A percentile compares a stretch with the other conserved stretches of the same genome.
Evolutionary conservation across 2,797 vertebrate genomes (phyloP).

Genomic region (Prunella strophiata): DNA sequence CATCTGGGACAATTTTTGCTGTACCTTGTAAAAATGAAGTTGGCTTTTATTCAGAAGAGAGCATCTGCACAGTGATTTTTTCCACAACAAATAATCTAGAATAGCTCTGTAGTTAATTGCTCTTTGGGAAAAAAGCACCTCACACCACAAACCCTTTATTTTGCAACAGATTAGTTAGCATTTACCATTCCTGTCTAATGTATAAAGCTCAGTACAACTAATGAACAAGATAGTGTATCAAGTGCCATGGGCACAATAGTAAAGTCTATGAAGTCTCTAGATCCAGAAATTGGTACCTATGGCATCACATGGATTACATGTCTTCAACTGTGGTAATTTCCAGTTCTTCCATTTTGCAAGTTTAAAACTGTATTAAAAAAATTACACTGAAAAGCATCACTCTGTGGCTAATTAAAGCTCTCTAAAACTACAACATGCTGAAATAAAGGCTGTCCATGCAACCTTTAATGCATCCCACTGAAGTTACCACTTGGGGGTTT

Average conservation of each 20-base stretch:
- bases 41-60: neutral
- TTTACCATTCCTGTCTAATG: neutral
- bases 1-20: neutral
- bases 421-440: neutral
- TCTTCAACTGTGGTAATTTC: neutral
- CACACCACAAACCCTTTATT: neutral
- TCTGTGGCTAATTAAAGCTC: neutral
- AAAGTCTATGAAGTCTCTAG: neutral
- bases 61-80: neutral
- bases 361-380: neutral
- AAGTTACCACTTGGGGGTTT: accelerated
- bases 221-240: neutral
- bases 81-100: neutral
- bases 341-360: neutral
- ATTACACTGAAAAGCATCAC: neutral
- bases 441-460: neutral
- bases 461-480: neutral
- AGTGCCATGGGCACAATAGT: neutral
- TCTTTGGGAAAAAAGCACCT: neutral
- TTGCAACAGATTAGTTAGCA: neutral
- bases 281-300: neutral
- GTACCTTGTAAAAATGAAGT: neutral
- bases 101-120: neutral
- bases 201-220: neutral
- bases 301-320: accelerated